A percentile compares a stretch with the other conserved stretches of the same genome.
These are phyloP conservation scores for Pagrus major DNA, from an alignment of 2,113 vertebrate genomes.

Conservation along the genomic window DNA sequence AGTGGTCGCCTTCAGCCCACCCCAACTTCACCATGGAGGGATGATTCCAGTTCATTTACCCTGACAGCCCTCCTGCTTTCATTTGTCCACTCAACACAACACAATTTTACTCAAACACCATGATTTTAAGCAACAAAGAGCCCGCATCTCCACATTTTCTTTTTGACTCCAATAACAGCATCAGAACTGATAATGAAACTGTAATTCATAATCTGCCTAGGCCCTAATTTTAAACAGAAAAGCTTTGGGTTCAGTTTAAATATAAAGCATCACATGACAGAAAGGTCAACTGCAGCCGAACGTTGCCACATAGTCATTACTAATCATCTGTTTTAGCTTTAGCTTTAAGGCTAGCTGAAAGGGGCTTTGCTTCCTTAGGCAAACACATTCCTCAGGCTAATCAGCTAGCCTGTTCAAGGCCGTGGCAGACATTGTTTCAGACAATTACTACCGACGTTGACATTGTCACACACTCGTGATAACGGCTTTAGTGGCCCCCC, in stretches of 20 bases:
- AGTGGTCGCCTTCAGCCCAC: constrained; percentile 59
- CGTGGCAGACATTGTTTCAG: constrained; percentile 70
- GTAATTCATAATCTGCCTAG: background rate
- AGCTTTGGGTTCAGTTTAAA: background rate
- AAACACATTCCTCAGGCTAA: constrained; percentile 81
- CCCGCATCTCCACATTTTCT: background rate
- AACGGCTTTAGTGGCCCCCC: constrained; percentile 38
- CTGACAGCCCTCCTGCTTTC: constrained; percentile 33
- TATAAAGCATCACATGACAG: constrained; percentile 3
- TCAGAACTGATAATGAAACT: background rate
- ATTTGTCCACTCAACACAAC: constrained; percentile 29
- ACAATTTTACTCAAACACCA: background rate
- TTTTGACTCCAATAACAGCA: background rate
- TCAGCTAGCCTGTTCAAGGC: constrained; percentile 71
- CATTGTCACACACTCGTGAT: constrained; percentile 65
- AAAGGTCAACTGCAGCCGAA: constrained; percentile 16
- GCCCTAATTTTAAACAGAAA: background rate
- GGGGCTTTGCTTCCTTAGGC: constrained; percentile 70
- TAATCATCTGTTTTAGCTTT: constrained; percentile 74
- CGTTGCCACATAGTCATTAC: constrained; percentile 37
- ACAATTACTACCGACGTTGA: constrained; percentile 66
- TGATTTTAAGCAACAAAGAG: background rate
- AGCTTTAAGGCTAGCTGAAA: constrained; percentile 58
- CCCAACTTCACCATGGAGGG: constrained; percentile 49
- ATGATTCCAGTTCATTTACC: constrained; percentile 76